phyloP scores from a whole-genome alignment of 2,113 vertebrate genomes.

The Caretta caretta region DNA sequence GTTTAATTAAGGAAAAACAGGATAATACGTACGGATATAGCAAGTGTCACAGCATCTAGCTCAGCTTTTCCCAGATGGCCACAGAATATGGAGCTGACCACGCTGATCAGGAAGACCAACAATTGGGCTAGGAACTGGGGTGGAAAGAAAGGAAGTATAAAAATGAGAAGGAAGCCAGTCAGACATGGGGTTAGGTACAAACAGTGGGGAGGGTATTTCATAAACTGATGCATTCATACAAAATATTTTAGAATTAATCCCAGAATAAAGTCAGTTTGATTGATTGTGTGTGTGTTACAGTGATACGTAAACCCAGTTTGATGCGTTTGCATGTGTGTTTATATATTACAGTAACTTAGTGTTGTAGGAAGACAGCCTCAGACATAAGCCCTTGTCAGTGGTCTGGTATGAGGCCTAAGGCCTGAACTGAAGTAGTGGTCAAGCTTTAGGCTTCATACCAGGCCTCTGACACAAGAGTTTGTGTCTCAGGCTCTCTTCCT shows the following conservation, averaged over 20 bases:
- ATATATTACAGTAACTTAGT: too few species aligned
- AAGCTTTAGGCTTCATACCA: neutral
- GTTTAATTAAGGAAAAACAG: neutral
- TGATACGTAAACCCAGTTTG: too few species aligned
- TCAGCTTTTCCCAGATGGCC: constrained; percentile 91
- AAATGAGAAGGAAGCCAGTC: neutral
- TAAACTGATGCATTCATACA: neutral
- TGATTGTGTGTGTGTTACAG: too few species aligned
- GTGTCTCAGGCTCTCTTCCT: neutral
- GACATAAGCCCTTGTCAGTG: too few species aligned
- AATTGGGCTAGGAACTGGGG: constrained; percentile 79
- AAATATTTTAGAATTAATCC: too few species aligned
- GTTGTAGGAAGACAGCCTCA: neutral
- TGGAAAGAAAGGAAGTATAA: too few species aligned
- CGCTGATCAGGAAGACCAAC: constrained; percentile 88
- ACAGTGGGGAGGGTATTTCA: too few species aligned
- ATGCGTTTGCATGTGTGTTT: too few species aligned
- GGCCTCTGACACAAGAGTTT: neutral
- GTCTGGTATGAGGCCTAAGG: too few species aligned
- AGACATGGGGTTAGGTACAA: too few species aligned
- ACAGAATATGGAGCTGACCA: constrained; percentile 93
- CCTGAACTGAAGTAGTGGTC: too few species aligned
- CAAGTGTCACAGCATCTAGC: constrained; percentile 90
- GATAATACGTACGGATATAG: constrained; percentile 82
- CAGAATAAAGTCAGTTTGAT: neutral